Evolutionary conservation across 2,113 vertebrate species (phyloP).

Genomic region (Anolis carolinensis): DNA sequence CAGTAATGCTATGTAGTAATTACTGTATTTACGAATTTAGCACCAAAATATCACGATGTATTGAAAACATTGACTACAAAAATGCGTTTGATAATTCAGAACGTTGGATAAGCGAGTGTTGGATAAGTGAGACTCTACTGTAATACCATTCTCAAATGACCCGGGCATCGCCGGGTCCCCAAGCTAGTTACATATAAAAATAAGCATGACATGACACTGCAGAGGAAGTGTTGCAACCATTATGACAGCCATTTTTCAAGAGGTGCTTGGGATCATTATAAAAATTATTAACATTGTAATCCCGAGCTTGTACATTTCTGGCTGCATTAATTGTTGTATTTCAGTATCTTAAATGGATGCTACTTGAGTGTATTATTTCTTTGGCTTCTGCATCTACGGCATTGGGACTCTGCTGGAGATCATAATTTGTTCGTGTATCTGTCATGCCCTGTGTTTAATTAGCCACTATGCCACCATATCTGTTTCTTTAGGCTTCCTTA

Average conservation of each 20-base stretch:
- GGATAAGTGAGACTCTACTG: no score
- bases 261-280: background rate
- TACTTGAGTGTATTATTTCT: background rate
- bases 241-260: background rate
- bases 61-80: no score
- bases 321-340: background rate
- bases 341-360: background rate
- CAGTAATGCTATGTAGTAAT: no score
- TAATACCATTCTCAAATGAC: no score
- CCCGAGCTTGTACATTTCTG: background rate
- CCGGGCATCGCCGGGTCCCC: no score
- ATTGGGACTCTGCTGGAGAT: background rate
- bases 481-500: background rate
- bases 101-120: no score
- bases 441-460: background rate
- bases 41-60: no score
- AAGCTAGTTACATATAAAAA: background rate
- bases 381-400: background rate
- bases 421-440: background rate
- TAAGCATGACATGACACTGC: background rate
- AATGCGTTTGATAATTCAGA: no score
- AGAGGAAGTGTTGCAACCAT: background rate
- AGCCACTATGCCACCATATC: background rate
- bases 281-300: background rate
- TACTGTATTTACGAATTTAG: no score